Evolutionary conservation across 2,888 invertebrate genomes (phyloP).

Genomic region (Drosophila kokeensis): DNA sequence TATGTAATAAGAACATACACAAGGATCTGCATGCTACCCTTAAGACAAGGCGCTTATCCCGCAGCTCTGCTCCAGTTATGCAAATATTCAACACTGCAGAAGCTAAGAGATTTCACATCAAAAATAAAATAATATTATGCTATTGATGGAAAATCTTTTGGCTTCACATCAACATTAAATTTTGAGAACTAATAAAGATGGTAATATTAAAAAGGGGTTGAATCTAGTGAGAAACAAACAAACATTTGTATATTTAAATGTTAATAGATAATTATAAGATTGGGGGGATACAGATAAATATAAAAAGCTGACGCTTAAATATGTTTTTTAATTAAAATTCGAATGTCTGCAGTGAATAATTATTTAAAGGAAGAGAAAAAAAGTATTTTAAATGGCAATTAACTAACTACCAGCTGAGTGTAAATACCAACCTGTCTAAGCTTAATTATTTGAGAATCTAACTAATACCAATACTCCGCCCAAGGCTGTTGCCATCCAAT

Average conservation of each 20-base stretch:
- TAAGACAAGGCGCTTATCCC: neutral
- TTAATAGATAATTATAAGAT: neutral
- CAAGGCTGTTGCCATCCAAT: neutral
- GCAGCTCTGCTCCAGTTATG: slow-evolving; percentile 22
- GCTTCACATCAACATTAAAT: neutral
- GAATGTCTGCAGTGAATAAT: slow-evolving; percentile 1
- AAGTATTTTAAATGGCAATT: slow-evolving; percentile 20
- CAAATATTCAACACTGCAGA: slow-evolving; percentile 27
- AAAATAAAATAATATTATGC: neutral
- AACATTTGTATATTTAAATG: neutral
- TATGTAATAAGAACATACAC: slow-evolving; percentile 16
- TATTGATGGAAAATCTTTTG: slow-evolving; percentile 3
- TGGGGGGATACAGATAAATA: neutral
- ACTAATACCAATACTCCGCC: slow-evolving; percentile 12
- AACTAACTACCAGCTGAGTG: slow-evolving; percentile 22
- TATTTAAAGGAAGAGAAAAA: neutral
- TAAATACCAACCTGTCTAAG: slow-evolving; percentile 18
- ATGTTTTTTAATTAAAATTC: slow-evolving; percentile 8
- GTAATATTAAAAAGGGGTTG: neutral
- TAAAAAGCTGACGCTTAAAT: neutral
- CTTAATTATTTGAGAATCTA: slow-evolving; percentile 44
- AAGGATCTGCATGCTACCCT: neutral
- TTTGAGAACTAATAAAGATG: neutral
- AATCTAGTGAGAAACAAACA: neutral
- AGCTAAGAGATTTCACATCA: slow-evolving; percentile 13